Base-by-base conservation (phyloP, 2,888 invertebrate species). In the Ashinkailepas kermadecensis region DNA sequence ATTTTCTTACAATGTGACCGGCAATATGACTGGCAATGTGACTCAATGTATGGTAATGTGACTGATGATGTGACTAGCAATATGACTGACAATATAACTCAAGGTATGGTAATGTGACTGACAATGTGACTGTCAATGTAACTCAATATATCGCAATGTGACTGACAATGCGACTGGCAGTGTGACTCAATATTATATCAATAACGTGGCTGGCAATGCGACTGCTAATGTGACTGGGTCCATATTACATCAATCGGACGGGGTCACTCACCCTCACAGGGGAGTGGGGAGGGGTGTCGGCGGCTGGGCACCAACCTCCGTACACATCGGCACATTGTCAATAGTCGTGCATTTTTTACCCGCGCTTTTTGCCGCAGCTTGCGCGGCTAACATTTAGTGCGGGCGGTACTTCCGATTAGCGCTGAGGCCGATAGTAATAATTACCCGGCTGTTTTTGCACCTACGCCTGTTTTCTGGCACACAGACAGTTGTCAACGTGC, bases 311-410 rank as follows among this genome's bases (percentile, higher is more conserved):
- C 39, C 13, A 39, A 18, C 54, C 25, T 3, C 21, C 74, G 23
- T 54, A 15, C 12, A 13, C 21, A 54, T 74, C 74, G 74, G 54
- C 74, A 54, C 18, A 15, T 74, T 18, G 74, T 54, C 74, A 74
- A 74, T 74, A 74, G 13, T 74, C 15, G 18, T 74, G 74, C 74
- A 74, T 74, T 74, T 74, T 74, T 74, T 74, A 74, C 25, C 39
- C 15, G 18, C 74, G n/a, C 74, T 74, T 74, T 74, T 74, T 74
- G 74, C 54, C 74, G 74, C 8, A 11, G 13, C 23, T 54, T 54
- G 39, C 13, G 39, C 12, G 39, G 74, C 74, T 18, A 54, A 13
- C 74, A 54, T 54, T 74, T 74, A 74, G 15, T 7, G 74, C 25
- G 54, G 74, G 74, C 39, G 74, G 74, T 39, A 9, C 74, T 39